These are phyloP conservation scores for Zygaena filipendulae DNA, from an alignment of 2,888 invertebrate genomes.

Conservation along the genomic window DNA sequence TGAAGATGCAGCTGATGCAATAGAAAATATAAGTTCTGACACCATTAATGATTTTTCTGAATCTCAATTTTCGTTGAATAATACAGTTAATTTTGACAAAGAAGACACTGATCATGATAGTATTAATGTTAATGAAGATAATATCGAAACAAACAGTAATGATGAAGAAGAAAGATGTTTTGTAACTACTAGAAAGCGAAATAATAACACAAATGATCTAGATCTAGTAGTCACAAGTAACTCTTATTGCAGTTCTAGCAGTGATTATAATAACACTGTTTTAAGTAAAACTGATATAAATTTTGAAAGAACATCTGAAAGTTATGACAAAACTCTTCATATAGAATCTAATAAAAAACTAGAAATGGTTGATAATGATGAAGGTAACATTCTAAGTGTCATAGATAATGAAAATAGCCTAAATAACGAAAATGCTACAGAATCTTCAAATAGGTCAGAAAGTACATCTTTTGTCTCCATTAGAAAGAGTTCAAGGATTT, in stretches of 20 bases:
- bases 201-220: conserved; percentile 33
- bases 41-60: too few species aligned
- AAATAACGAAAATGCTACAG: conserved; percentile 8
- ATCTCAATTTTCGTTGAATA: too few species aligned
- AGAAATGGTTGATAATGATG: too few species aligned
- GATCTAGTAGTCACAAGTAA: conserved; percentile 31
- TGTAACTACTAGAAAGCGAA: conserved; percentile 49
- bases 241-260: conserved; percentile 27
- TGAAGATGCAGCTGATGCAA: too few species aligned
- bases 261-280: conserved; percentile 33
- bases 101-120: neutral
- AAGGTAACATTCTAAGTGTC: neutral
- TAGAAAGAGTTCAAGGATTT: conserved; percentile 21
- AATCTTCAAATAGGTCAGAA: conserved; percentile 1
- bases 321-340: too few species aligned
- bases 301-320: conserved; percentile 4
- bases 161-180: conserved; percentile 31
- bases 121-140: conserved; percentile 4
- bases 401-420: conserved; percentile 14
- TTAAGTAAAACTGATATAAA: conserved; percentile 22
- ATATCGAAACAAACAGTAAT: conserved; percentile 13
- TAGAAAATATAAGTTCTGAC: too few species aligned
- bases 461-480: conserved; percentile 16
- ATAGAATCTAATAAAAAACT: too few species aligned
- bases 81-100: too few species aligned